These are phyloP conservation scores for Oncorhynchus tshawytscha DNA, from an alignment of 2,113 vertebrate genomes.

Conservation along the genomic window DNA sequence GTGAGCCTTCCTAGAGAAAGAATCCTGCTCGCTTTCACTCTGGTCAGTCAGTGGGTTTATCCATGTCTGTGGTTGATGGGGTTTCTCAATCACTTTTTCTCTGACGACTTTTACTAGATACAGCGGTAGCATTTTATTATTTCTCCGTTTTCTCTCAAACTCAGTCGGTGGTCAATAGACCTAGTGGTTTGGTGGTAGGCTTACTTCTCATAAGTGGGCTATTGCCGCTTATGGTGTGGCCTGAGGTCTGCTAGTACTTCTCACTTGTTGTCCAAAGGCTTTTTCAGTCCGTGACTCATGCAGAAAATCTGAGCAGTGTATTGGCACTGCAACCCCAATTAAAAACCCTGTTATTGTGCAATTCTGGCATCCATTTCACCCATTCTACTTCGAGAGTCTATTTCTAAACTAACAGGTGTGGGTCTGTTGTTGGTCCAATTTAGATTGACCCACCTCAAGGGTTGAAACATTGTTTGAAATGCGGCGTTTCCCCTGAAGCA, in stretches of 20 bases:
- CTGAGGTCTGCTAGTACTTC: constrained; percentile 3
- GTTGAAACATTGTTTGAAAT: constrained; percentile 42
- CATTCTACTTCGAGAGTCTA: background rate
- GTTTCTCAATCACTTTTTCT: too few species aligned
- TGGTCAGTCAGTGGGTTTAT: background rate
- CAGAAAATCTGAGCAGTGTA: background rate
- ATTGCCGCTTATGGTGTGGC: background rate
- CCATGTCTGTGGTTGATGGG: too few species aligned
- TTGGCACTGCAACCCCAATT: background rate
- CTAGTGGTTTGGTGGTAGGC: background rate
- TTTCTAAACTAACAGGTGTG: constrained; percentile 2
- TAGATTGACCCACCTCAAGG: constrained; percentile 39
- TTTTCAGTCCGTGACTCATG: background rate
- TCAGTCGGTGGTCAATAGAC: too few species aligned
- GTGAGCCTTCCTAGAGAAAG: background rate
- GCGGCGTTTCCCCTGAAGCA: constrained; percentile 35
- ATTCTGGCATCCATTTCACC: constrained; percentile 2
- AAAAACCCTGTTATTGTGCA: background rate
- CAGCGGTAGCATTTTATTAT: too few species aligned
- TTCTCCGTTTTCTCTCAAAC: background rate
- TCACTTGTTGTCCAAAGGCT: background rate
- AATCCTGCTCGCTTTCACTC: background rate
- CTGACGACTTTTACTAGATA: too few species aligned
- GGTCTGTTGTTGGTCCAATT: constrained; percentile 13
- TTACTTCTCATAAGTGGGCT: background rate